These are phyloP conservation scores for Platysteira castanea DNA, from an alignment of 2,113 vertebrate species.

Conservation along the genomic window DNA sequence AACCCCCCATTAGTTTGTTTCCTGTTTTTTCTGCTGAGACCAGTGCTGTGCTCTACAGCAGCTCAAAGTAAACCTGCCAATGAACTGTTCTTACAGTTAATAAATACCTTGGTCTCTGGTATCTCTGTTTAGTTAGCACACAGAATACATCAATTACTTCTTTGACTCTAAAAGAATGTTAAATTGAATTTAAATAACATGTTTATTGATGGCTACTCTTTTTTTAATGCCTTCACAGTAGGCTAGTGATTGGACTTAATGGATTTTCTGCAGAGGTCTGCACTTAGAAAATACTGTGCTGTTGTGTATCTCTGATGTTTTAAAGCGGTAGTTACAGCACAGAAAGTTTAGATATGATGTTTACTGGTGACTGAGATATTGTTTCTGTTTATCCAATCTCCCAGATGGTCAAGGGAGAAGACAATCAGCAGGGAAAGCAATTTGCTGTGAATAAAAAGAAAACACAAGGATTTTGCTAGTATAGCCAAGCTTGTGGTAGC, in stretches of 20 bases:
- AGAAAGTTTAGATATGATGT: neutral
- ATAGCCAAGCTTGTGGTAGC: neutral
- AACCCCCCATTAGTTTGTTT: neutral
- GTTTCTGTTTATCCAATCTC: neutral
- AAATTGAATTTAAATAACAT: conserved; percentile 51
- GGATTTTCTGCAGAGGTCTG: neutral
- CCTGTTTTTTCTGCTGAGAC: neutral
- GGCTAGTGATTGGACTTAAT: neutral
- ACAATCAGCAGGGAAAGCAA: neutral
- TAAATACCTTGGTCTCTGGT: conserved; percentile 22
- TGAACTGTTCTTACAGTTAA: conserved; percentile 25
- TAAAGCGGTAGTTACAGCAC: neutral
- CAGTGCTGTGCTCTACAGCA: neutral
- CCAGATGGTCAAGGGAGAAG: neutral
- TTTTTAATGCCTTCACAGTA: neutral
- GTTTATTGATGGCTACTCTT: conserved; percentile 3
- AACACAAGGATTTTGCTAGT: neutral
- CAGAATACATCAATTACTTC: conserved; percentile 17
- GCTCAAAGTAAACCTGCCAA: neutral
- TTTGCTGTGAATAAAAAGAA: neutral
- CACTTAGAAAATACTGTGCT: neutral
- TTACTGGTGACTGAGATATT: neutral
- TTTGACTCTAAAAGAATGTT: conserved; percentile 23
- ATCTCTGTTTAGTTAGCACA: conserved; percentile 40
- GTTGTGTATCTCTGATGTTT: neutral